Conservation (phyloP, 2,797 vertebrate genomes). For the Psittacula echo region DNA sequence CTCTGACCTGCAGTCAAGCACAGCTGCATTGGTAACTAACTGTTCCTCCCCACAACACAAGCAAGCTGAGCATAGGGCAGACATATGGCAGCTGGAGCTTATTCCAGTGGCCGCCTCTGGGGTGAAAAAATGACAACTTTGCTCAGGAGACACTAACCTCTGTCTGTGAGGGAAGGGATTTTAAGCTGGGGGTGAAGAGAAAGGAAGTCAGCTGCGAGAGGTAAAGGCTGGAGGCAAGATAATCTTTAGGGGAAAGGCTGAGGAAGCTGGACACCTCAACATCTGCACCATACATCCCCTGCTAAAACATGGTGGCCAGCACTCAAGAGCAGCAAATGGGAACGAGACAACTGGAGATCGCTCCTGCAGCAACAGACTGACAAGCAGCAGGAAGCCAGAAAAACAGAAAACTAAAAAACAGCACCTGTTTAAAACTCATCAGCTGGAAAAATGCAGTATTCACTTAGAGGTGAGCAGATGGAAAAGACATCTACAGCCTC, state of each 20-base stretch:
- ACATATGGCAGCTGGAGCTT: neutral
- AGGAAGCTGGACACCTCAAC: neutral
- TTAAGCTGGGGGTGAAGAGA: neutral
- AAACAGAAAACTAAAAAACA: conserved; percentile 5
- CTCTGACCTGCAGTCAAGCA: neutral
- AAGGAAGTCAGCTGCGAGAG: neutral
- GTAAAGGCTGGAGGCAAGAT: neutral
- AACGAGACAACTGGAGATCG: neutral
- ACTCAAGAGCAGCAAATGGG: neutral
- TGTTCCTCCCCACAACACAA: neutral
- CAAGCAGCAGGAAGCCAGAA: conserved; percentile 10
- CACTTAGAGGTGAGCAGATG: neutral
- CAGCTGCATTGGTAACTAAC: neutral
- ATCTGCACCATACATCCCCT: rapidly evolving
- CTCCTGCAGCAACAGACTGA: neutral
- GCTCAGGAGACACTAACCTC: neutral
- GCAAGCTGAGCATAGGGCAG: neutral
- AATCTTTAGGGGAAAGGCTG: neutral
- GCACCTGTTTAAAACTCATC: conserved; percentile 19
- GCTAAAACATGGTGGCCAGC: neutral
- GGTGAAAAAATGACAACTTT: neutral
- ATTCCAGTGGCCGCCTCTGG: neutral
- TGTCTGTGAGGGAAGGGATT: neutral
- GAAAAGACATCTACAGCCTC: neutral
- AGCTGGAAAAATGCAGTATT: conserved; percentile 9